Evolutionary conservation across 2,888 invertebrate genomes (phyloP), one percentile per base, ranked within the genome.

Genomic region (Leptinotarsa haldemani): DNA sequence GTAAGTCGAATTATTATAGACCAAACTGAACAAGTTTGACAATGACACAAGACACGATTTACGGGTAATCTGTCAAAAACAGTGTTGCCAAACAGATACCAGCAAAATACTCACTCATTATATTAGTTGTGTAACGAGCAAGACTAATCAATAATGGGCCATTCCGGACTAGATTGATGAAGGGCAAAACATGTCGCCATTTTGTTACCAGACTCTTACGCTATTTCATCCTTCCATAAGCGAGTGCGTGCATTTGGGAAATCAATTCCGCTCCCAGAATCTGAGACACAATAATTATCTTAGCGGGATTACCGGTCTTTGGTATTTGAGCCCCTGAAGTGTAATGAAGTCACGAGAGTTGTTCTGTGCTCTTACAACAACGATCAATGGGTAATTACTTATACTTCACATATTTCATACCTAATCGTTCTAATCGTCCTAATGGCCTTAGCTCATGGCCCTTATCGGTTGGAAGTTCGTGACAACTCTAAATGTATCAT

Each of bases 261-360:
- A 13, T 12, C 22, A 9, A 25, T 56, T 56, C 16, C 13, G 4
- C 13, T 22, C 9, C 7, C 52, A 52, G 7, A 52, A 56, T 56
- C 12, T 3, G 12, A 13, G 15, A 22, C 16, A 25, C 22, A 12
- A 56, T 20, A 56, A 56, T 56, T 20, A 56, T 4, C 56, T 56
- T 15, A 25, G 13, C 13, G 56, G 13, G 4, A 12, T 20, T 56
- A 50, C 16, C 4, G 56, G 3, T 56, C 13, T 15, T 12, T 13
- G 56, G 56, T 22, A 18, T 22, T 56, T 22, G 20, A 56, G 56
- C 22, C 20, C 4, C 20, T 18, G 18, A 18, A 52, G 52, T 52
- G 18, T 52, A 12, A 52, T 52, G 52, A 52, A 56, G 56, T 56
- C 56, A 56, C 56, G 56, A 56, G 16, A 56, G 15, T 15, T 56